Evolutionary conservation across 2,797 vertebrate species (phyloP), one percentile per base, ranked within the genome.

Genomic region (Atherinosoma microstoma): DNA sequence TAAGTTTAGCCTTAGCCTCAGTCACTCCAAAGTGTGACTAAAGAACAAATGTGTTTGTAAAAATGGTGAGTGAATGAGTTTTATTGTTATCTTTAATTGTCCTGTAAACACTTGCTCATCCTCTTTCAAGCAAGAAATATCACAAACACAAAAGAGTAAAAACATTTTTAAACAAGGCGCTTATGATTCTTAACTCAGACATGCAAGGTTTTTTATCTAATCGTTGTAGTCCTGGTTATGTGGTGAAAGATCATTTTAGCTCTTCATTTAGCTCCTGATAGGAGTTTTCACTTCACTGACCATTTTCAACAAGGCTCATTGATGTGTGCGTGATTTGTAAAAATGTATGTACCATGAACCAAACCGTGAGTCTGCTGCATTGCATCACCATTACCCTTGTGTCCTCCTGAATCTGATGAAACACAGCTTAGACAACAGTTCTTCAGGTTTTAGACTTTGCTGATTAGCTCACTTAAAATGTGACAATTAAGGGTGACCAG

Each of bases 381-480:
- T 67, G 54, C 3, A 35, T 16, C 18, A 27, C 12, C 47, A 32
- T 16, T 32, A 36, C 24, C 24, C 35, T 45, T 67, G 15, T 53
- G 49, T 49, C 16, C 58, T 49, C 16, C 58, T 62, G 18, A 70
- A 38, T 63, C 32, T 40, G 35, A 49, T 30, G 58, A n/a, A 73
- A 53, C 22, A 20, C 53, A 75, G 32, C 40, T 57, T 51, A 79
- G 27, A 58, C 62, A 67, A 67, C 36, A 75, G 32, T 64, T 49
- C 45, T 45, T n/a, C 18, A 49, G 51, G n/a, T 61, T 73, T 62
- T 59, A 54, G 54, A 71, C n/a, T 53, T 64, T 18, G 45, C 57
- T 38, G 58, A 78, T 67, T 27, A 30, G 35, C 60, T 76, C 11
- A 24, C 51, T 72, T 74, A 69, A 77, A 79, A 67, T 70, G 3